Base-by-base conservation (phyloP, 2,888 invertebrate genomes). In the Athripsodes cinereus region DNA sequence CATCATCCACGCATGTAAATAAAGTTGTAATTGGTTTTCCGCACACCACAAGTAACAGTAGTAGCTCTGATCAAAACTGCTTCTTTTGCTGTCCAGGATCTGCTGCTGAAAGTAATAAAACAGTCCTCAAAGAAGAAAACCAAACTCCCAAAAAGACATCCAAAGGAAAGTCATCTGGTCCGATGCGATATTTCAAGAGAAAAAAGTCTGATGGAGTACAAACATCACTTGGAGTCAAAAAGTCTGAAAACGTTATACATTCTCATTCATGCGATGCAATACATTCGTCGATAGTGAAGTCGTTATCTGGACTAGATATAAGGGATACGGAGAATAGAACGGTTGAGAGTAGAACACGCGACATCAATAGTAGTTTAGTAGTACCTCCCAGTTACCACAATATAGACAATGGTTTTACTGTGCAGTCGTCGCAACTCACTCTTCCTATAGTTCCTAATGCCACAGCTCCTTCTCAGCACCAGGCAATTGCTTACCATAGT, bases 381-480 rank as follows among this genome's bases (percentile, higher is more conserved):
- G 13, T 16, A 8, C 16, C 16, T 40, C 40, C 40, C 5, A 8
- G 16, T 40, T 40, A 40, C 40, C 40, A 3, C 13, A 40, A 16
- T 40, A 40, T 40, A 40, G 40, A 40, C 40, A 40, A 40, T 40
- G 16, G 40, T 16, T 40, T 8, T 11, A 22, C 13, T 11, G 21
- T 35, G n/a, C 31, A 19, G 13, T 20, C 35, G 10, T 20, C 35
- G 10, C 21, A 40, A 8, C 18, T 53, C 20, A 40, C 44, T 2
- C 40, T 44, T 22, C 40, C 53, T 21, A 40, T 44, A 53, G 22
- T 19, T 21, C 19, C 53, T 44, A 40, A 53, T 13, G 26, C 46
- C 1, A 21, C n/a, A 44, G 21, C 16, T 22, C 46, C 48, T 21
- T 20, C 48, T 1, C 13, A 47, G 18, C n/a, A n/a, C n/a, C n/a